phyloP scores from a whole-genome alignment of 2,888 invertebrate genomes.

The Caenorhabditis sp. region DNA sequence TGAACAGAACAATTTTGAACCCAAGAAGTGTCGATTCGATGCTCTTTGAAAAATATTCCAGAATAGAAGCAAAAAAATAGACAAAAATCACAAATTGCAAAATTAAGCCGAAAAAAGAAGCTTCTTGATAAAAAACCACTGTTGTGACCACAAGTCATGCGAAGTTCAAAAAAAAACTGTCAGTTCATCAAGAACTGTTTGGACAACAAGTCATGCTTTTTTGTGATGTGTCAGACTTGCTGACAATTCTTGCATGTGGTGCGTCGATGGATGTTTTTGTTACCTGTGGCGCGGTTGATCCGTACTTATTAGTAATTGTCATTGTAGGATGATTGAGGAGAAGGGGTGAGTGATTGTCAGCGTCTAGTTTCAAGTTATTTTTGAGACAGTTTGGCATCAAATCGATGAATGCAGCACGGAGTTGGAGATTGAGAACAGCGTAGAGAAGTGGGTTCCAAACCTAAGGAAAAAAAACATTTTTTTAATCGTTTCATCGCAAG shows the following conservation, averaged over 20 bases:
- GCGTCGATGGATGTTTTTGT: conserved; percentile 14
- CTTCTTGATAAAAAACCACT: neutral
- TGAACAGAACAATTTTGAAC: too few species aligned
- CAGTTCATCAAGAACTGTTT: neutral
- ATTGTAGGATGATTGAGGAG: conserved; percentile 32
- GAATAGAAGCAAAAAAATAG: too few species aligned
- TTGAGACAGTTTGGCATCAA: conserved; percentile 62
- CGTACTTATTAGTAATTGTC: conserved; percentile 43
- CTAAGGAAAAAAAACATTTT: conserved; percentile 29
- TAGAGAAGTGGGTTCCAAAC: conserved; percentile 69
- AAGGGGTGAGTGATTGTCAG: conserved; percentile 30
- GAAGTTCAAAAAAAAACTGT: neutral
- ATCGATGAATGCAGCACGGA: conserved; percentile 66
- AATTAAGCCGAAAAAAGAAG: too few species aligned
- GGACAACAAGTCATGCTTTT: neutral
- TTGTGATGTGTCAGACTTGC: conserved; percentile 2
- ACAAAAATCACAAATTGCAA: too few species aligned
- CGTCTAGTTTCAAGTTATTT: conserved; percentile 24
- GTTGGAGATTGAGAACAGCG: conserved; percentile 67
- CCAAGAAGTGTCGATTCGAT: too few species aligned
- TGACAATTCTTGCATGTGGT: conserved; percentile 1
- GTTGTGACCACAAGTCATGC: neutral
- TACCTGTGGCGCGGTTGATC: conserved; percentile 43
- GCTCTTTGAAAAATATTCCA: too few species aligned
- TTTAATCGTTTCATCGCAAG: neutral